Percentiles rank a stretch among this genome's conserved stretches.
Conservation (phyloP, 2,797 vertebrate genomes). For the Molothrus aeneus region DNA sequence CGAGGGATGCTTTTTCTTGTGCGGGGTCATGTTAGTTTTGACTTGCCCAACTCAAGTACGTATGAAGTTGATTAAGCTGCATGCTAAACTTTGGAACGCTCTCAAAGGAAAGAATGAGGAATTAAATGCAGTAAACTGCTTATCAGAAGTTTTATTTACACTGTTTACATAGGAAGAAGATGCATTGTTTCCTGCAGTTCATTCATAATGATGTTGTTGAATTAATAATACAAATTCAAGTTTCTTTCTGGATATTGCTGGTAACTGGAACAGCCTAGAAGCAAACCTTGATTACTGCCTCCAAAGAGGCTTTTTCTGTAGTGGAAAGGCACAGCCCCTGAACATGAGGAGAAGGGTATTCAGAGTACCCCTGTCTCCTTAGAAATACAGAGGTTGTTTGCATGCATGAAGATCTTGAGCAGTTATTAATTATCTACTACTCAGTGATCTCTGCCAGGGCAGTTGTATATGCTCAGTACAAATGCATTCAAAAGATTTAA, state of each 20-base stretch:
- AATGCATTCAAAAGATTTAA: background rate
- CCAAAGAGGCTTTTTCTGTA: background rate
- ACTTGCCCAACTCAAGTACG: conserved; percentile 46
- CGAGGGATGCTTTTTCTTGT: background rate
- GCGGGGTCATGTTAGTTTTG: conserved; percentile 52
- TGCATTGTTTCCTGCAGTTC: conserved; percentile 18
- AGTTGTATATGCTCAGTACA: background rate
- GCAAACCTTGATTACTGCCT: background rate
- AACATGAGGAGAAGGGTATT: background rate
- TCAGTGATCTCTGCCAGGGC: background rate
- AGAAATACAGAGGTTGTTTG: background rate
- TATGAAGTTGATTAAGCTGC: conserved; percentile 46
- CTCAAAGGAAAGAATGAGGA: conserved; percentile 47
- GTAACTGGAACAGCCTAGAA: background rate
- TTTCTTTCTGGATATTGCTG: background rate
- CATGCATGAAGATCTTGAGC: background rate
- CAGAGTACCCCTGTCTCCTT: background rate
- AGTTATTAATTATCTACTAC: background rate
- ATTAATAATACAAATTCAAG: background rate
- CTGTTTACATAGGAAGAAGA: conserved; percentile 44
- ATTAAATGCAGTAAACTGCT: background rate
- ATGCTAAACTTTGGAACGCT: conserved; percentile 45
- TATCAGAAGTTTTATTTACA: conserved; percentile 39
- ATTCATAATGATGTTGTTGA: conserved; percentile 4
- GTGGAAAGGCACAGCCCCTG: background rate